phyloP scores from a whole-genome alignment of 2,113 vertebrate genomes.

The Vimba vimba region DNA sequence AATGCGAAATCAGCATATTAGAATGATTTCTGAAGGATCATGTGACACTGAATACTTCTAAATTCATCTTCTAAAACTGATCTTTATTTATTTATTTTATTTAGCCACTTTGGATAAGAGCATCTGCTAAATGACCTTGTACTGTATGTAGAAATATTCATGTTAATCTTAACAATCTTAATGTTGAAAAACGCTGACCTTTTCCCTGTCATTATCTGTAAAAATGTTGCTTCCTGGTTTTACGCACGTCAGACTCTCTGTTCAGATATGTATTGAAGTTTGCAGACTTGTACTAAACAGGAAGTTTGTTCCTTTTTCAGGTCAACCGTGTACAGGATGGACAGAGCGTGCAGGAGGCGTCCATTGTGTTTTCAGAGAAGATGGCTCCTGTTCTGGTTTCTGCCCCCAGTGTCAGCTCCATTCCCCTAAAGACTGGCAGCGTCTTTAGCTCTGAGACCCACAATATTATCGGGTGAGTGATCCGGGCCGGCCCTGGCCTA shows the following conservation, averaged over 20 bases:
- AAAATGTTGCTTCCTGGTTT: slow-evolving; percentile 6
- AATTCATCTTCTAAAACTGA: too few relatives aligned
- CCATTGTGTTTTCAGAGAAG: slow-evolving; percentile 86
- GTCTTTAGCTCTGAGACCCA: slow-evolving; percentile 63
- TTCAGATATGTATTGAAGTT: neutral
- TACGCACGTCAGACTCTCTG: neutral
- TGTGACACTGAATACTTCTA: too few relatives aligned
- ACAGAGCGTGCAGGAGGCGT: slow-evolving; percentile 76
- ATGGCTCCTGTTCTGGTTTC: slow-evolving; percentile 67
- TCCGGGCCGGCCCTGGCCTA: neutral
- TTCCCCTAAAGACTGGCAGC: slow-evolving; percentile 66
- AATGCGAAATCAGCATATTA: neutral
- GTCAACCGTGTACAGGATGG: slow-evolving; percentile 85
- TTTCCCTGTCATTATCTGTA: neutral
- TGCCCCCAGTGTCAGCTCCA: slow-evolving; percentile 73
- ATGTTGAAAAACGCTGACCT: too few relatives aligned
- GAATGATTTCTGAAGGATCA: neutral
- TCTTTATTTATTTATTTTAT: too few relatives aligned
- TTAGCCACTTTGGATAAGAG: neutral
- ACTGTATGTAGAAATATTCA: neutral
- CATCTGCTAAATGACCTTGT: neutral
- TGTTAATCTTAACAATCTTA: neutral
- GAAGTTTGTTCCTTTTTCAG: slow-evolving; percentile 63
- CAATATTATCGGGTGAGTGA: slow-evolving; percentile 68
- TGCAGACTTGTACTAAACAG: slow-evolving; percentile 16